Percentiles rank a stretch among this genome's conserved stretches.
phyloP scores from a whole-genome alignment of 35 echinoderm and acorn worm genomes.

The Acanthaster planci region DNA sequence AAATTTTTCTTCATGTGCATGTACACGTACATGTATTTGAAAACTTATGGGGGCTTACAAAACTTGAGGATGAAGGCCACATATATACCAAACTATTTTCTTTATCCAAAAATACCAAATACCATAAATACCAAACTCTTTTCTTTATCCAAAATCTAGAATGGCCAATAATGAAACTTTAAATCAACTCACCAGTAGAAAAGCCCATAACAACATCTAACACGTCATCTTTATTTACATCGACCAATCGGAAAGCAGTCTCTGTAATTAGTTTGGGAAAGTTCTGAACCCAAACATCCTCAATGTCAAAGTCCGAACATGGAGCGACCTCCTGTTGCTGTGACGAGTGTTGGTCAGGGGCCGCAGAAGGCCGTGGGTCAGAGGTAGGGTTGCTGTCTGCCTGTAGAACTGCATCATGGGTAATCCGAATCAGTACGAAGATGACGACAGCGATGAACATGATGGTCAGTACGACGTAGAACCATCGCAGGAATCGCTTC shows the following conservation, averaged over 20 bases:
- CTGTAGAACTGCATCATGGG: slow-evolving; percentile 39
- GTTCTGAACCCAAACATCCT: slow-evolving; percentile 84
- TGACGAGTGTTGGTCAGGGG: background rate
- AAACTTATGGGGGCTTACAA: no score
- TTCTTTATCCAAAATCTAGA: background rate
- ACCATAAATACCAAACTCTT: background rate
- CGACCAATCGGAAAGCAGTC: slow-evolving; percentile 70
- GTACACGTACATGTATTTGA: no score
- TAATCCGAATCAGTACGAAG: slow-evolving; percentile 67
- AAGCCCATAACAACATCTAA: slow-evolving; percentile 87
- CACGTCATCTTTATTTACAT: slow-evolving; percentile 82
- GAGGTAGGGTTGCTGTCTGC: background rate
- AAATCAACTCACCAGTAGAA: slow-evolving; percentile 69
- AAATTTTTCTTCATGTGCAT: no score
- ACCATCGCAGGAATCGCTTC: slow-evolving; percentile 52
- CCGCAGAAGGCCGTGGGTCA: background rate
- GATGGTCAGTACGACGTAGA: slow-evolving; percentile 56
- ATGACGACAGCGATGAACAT: slow-evolving; percentile 49
- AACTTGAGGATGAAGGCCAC: no score
- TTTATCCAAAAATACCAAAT: background rate
- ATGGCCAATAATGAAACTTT: background rate
- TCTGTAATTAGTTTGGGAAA: slow-evolving; percentile 75
- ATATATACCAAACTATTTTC: no score
- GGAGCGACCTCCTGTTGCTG: slow-evolving; percentile 28
- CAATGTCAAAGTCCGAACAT: slow-evolving; percentile 67